A percentile compares a stretch with the other conserved stretches of the same genome.
Evolutionary conservation across 2,797 vertebrate genomes (phyloP).

Genomic region (Centropyge bicolor): DNA sequence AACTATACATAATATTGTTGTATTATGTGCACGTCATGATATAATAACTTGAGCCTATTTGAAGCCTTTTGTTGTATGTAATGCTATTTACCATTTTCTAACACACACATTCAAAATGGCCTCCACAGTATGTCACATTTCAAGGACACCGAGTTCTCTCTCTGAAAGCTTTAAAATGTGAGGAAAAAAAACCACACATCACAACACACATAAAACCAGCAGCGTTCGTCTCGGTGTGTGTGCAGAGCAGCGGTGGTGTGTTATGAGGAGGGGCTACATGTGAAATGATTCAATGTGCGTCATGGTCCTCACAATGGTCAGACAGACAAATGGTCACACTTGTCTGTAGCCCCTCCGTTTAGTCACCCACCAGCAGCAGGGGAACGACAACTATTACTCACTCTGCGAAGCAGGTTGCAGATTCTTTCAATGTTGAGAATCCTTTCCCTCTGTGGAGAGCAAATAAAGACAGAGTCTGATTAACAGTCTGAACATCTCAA

Average conservation of each 20-base stretch:
- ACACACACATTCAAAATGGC: constrained; percentile 24
- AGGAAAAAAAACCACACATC: background rate
- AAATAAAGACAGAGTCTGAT: constrained; percentile 46
- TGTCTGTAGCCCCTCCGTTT: constrained; percentile 50
- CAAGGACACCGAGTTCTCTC: constrained; percentile 10
- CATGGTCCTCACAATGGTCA: constrained; percentile 55
- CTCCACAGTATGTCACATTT: constrained; percentile 17
- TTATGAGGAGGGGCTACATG: constrained; percentile 30
- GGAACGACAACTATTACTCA: constrained; percentile 79
- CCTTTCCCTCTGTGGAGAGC: constrained; percentile 89
- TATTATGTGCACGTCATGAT: background rate
- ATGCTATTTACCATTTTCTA: background rate
- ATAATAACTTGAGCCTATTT: constrained; percentile 14
- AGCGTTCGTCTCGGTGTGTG: constrained; percentile 6
- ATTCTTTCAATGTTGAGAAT: constrained; percentile 96
- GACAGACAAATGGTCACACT: constrained; percentile 55
- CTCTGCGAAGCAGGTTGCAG: constrained; percentile 94
- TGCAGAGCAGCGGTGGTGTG: constrained; percentile 25
- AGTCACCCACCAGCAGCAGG: constrained; percentile 54
- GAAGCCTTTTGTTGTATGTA: background rate
- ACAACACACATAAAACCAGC: background rate
- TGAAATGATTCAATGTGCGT: constrained; percentile 65
- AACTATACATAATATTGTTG: background rate
- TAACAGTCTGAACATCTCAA: background rate
- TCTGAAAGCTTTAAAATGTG: constrained; percentile 23